These are phyloP conservation scores for Synanthedon tipuliformis DNA, from an alignment of 2,888 invertebrate genomes.

Conservation along the genomic window DNA sequence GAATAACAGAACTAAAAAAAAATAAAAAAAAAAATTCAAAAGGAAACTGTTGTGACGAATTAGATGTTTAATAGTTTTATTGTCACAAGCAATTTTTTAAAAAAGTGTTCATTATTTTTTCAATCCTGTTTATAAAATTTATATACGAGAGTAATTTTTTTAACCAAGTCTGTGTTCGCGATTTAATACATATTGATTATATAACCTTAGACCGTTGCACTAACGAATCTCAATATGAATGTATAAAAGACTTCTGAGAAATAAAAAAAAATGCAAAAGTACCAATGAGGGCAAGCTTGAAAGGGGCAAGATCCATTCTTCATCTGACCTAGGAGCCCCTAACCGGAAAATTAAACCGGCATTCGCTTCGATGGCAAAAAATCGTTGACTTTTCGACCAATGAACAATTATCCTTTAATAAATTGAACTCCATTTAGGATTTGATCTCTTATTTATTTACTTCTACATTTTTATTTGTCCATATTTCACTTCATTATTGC, in stretches of 20 bases:
- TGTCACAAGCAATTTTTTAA: no score
- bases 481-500: no score
- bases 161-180: no score
- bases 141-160: no score
- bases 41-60: no score
- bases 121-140: no score
- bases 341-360: not conserved
- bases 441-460: not conserved
- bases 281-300: not conserved
- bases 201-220: not conserved
- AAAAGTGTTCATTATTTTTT: no score
- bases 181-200: not conserved
- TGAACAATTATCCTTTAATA: not conserved
- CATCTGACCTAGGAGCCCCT: not conserved
- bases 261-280: not conserved
- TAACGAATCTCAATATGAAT: not conserved
- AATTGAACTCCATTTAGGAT: not conserved
- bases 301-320: not conserved
- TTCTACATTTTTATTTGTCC: no score
- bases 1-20: no score
- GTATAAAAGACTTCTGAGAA: not conserved
- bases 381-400: not conserved
- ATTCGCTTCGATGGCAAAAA: not conserved
- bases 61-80: no score
- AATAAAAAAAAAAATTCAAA: no score